Base-by-base conservation (phyloP, 2,797 vertebrate genomes). In the Clarias laeviceps region DNA sequence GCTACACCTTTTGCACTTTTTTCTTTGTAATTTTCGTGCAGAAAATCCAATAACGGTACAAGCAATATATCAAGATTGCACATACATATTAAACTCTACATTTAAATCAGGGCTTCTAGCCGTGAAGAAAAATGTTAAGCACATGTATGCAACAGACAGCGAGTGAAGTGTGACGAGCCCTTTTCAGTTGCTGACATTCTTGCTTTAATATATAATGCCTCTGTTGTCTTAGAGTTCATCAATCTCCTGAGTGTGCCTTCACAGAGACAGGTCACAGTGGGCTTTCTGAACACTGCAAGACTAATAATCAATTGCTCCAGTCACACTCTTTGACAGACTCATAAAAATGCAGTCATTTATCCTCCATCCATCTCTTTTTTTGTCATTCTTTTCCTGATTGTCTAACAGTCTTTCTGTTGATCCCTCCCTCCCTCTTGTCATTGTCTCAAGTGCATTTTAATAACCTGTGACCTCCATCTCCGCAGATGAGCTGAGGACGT, bases 221-320 rank as follows among this genome's bases (percentile, higher is more conserved):
- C 17, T 20, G 40, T 85, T 86, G 73, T 77, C 29, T 64, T 80
- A 50, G 79, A 86, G 82, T 50, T 4, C 79, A 88, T 90, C 89
- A 68, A 86, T 85, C 88, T 79, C 54, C 24, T 72, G 45, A 34
- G 17, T 20, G 59, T 62, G 17, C 66, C 69, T 77, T 59, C 73
- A 76, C 56, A 66, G 61, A 64, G 72, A 84, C 83, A 45, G 78
- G 81, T 81, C 82, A 84, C 80, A 20, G 57, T 78, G 77, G 81
- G 80, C 82, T 88, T 32, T 77, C 78, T 56, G 76, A 83, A 87
- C 87, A 87, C 85, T 85, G 50, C 88, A 80, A 62, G 83, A 79
- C 85, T 84, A 82, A 89, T 86, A 88, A 90, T 90, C 89, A 85
- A 84, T 88, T 86, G 40, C 84, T 86, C 77, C 72, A 78, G 86